A percentile compares a stretch with the other conserved stretches of the same genome.
These are phyloP conservation scores for Dendrocincla tyrannina DNA, from an alignment of 2,797 vertebrate species.

Conservation along the genomic window DNA sequence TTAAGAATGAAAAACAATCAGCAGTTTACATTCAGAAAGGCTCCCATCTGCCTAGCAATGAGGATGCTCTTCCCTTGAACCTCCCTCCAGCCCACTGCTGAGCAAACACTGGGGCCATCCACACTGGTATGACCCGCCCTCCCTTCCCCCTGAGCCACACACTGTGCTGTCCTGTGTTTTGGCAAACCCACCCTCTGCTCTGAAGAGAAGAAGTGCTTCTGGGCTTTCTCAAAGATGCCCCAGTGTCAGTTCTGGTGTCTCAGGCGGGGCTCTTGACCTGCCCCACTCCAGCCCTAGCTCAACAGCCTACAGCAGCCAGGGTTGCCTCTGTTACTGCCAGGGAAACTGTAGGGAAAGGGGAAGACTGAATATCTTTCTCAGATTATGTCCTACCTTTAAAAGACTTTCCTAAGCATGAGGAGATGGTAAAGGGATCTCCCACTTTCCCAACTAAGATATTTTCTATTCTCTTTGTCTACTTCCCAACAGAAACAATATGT, in stretches of 20 bases:
- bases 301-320: neutral
- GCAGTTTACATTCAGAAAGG: neutral
- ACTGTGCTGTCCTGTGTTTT: neutral
- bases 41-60: neutral
- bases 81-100: neutral
- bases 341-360: neutral
- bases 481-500: neutral
- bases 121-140: rapidly evolving
- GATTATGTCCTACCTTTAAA: neutral
- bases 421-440: neutral
- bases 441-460: neutral
- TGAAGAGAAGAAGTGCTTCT: neutral
- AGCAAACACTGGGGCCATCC: neutral
- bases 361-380: neutral
- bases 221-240: neutral
- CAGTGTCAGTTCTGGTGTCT: neutral
- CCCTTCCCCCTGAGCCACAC: neutral
- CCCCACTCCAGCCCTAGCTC: neutral
- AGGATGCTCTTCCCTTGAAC: neutral
- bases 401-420: neutral
- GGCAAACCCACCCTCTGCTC: neutral
- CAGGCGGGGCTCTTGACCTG: neutral
- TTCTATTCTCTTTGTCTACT: neutral
- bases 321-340: rapidly evolving
- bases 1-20: neutral